A percentile compares a stretch with the other conserved stretches of the same genome.
These are phyloP conservation scores for Macrotrachela quadricornifera DNA, from an alignment of 1,140 invertebrate genomes.

Conservation along the genomic window DNA sequence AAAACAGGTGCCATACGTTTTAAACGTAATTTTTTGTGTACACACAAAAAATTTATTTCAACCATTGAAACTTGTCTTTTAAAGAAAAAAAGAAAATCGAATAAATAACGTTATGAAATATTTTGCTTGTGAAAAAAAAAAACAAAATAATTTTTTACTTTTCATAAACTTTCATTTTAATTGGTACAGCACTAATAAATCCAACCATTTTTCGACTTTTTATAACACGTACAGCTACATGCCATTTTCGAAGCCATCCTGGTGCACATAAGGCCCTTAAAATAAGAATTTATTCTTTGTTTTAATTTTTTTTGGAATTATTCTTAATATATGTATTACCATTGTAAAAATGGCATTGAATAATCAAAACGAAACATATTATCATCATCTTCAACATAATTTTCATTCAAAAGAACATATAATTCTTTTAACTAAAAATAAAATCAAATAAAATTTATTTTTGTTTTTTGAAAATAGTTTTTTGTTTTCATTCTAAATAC, in stretches of 20 bases:
- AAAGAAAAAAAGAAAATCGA: no score
- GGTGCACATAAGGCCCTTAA: constrained; percentile 66
- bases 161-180: constrained; percentile 66
- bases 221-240: constrained; percentile 74
- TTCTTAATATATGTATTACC: no score
- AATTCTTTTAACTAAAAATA: constrained; percentile 51
- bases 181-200: constrained; percentile 92
- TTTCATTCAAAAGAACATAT: constrained; percentile 83
- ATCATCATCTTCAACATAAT: constrained; percentile 99
- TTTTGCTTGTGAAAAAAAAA: no score
- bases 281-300: no score
- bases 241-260: constrained; percentile 82
- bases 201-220: constrained; percentile 81
- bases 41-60: constrained; percentile 97
- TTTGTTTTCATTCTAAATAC: no score
- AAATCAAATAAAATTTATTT: no score
- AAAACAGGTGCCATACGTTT: constrained; percentile 91
- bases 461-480: no score
- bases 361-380: constrained; percentile 99
- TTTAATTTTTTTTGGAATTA: no score
- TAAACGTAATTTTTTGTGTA: constrained; percentile 89
- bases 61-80: constrained; percentile 63
- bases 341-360: constrained; percentile 80
- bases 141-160: constrained; percentile 23
- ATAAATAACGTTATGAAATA: no score